Evolutionary conservation across 1,140 invertebrate species (phyloP).

Genomic region (Argopecten irradians): DNA sequence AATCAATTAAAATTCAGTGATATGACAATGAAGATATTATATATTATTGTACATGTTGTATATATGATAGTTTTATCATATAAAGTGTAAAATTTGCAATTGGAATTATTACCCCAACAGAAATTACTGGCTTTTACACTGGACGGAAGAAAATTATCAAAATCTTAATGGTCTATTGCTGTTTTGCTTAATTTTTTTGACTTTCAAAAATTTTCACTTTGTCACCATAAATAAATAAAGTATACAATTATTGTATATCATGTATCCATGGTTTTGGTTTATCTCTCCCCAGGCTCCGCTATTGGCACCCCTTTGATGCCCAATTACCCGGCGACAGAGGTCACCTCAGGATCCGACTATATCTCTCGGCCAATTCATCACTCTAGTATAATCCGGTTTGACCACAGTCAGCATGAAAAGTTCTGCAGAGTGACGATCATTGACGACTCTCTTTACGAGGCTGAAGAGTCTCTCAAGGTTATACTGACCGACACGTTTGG

Average conservation of each 20-base stretch:
- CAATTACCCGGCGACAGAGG: conserved; percentile 56
- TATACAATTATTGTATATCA: not conserved
- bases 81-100: too few relatives aligned
- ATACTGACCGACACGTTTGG: conserved; percentile 73
- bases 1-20: too few relatives aligned
- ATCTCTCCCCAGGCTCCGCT: conserved; percentile 68
- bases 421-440: conserved; percentile 76
- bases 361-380: conserved; percentile 73
- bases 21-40: not conserved
- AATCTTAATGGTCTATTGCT: too few relatives aligned
- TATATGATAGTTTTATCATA: not conserved
- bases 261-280: not conserved
- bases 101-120: too few relatives aligned
- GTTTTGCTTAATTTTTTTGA: too few relatives aligned
- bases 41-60: not conserved
- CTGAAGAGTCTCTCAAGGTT: conserved; percentile 75
- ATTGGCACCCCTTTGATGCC: conserved; percentile 63
- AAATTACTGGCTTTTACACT: too few relatives aligned
- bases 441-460: conserved; percentile 77
- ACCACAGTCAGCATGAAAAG: conserved; percentile 68
- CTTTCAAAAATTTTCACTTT: too few relatives aligned
- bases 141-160: too few relatives aligned
- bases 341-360: conserved; percentile 76
- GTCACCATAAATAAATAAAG: not conserved
- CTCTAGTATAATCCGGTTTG: conserved; percentile 74